Percentiles rank a stretch among this genome's conserved stretches.
phyloP scores from a whole-genome alignment of 1,140 invertebrate genomes.

The Panagrolaimus sp. region DNA sequence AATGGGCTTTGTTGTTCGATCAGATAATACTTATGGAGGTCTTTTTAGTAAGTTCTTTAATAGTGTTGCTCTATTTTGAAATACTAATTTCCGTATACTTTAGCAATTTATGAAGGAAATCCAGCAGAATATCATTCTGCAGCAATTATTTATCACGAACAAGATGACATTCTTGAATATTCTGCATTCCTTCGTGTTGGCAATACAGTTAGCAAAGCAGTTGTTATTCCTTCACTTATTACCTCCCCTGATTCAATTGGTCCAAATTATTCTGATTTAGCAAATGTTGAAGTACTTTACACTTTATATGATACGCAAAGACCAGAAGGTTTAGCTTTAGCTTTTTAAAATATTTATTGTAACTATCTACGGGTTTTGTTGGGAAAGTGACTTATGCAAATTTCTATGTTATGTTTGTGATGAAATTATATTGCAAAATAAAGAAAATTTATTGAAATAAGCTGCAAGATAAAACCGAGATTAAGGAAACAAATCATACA shows the following conservation, averaged over 20 bases:
- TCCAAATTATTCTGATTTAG: too few species aligned
- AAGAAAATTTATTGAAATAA: too few species aligned
- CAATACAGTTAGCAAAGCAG: background rate
- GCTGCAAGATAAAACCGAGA: background rate
- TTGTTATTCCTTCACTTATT: background rate
- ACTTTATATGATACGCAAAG: too few species aligned
- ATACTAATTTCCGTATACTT: background rate
- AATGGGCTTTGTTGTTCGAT: background rate
- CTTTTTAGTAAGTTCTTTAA: background rate
- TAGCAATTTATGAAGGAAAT: background rate
- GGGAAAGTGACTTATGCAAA: too few species aligned
- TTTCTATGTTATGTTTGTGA: too few species aligned
- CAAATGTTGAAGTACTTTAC: too few species aligned
- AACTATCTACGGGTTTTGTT: too few species aligned
- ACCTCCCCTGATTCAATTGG: background rate
- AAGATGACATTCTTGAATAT: background rate
- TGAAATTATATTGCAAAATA: too few species aligned
- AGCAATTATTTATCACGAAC: background rate
- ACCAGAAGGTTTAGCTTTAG: background rate
- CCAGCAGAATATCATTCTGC: background rate
- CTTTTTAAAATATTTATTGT: background rate
- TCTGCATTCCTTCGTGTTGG: background rate
- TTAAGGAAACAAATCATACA: constrained; percentile 7
- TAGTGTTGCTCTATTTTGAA: background rate
- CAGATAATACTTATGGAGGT: background rate